Base-by-base conservation (phyloP, 2,797 vertebrate species). In the Podarcis lilfordi region DNA sequence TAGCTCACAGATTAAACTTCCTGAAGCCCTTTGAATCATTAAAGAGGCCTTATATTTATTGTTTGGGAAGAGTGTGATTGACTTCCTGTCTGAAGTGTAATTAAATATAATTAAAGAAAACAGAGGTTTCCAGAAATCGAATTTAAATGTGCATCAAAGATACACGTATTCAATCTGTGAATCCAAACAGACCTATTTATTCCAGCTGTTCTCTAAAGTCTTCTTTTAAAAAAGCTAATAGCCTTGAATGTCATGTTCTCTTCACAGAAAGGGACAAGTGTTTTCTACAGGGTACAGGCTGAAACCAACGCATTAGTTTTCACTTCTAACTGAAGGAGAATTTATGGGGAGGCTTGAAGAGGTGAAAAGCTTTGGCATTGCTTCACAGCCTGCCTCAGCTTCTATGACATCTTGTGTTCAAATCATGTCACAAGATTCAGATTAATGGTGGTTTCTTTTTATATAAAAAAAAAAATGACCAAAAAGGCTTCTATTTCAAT, bases 201-300 rank as follows among this genome's bases (percentile, higher is more conserved):
- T 71, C 79, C 76, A 80, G 29, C 23, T 64, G 23, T 29, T 50
- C 71, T 85, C 78, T 81, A 29, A 64, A 76, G 71, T 61, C 32
- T 76, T 4, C 50, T 50, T 50, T 3, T 3, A 50, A 50, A 50
- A 50, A 50, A 50, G 50, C 11, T 1, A 50, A 50, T 50, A 50
- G 50, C 50, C 50, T 50, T 50, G 50, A 13, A 50, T 13, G 50
- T 50, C 50, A 50, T 76, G 59, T 72, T 84, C 35, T 85, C 75
- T 85, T 89, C 68, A 64, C 29, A 79, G 4, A 32, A 80, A 75
- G 64, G 69, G 23, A 85, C 37, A 80, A 89, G 61, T 85, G 68
- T 66, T 64, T 72, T 80, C 71, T 80, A 81, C 9, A 45, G 68
- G 64, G 23, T 82, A 55, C 35, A 55, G 59, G 78, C 6, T 83